phyloP scores from a whole-genome alignment of 2,888 invertebrate species.

The Microctonus brassicae region DNA sequence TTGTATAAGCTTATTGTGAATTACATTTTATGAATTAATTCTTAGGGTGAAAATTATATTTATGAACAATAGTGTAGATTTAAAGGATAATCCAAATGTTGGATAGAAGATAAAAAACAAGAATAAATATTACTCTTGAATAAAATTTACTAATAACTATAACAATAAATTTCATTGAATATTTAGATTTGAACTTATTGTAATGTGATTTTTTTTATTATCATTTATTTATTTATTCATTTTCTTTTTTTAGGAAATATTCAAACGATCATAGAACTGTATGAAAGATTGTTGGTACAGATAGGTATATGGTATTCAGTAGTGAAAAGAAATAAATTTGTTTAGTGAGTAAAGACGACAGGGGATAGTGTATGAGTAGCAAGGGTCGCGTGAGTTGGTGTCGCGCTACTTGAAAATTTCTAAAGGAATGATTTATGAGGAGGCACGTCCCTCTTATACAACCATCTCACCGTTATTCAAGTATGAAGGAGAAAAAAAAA shows the following conservation, averaged over 20 bases:
- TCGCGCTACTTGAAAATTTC: conserved; percentile 56
- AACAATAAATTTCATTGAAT: no score
- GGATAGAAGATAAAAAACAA: no score
- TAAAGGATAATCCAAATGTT: no score
- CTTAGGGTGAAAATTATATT: conserved; percentile 22
- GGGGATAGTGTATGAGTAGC: conserved; percentile 36
- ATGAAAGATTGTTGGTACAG: neutral
- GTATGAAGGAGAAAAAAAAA: neutral
- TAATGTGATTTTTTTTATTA: neutral
- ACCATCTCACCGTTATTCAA: conserved; percentile 20
- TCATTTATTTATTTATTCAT: neutral
- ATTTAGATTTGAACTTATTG: no score
- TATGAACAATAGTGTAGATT: no score
- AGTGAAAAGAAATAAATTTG: conserved; percentile 6
- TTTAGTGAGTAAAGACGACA: conserved; percentile 18
- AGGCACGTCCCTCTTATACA: conserved; percentile 47
- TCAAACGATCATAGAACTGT: neutral
- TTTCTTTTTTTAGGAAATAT: neutral
- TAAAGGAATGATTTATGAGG: conserved; percentile 61
- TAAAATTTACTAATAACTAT: no score
- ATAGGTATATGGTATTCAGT: neutral
- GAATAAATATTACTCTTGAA: no score
- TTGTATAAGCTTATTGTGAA: no score
- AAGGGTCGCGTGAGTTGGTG: conserved; percentile 35
- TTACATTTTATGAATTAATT: no score